Evolutionary conservation across 2,797 vertebrate genomes (phyloP), one percentile per base, ranked within the genome.

Genomic region (Cottoperca gobio): DNA sequence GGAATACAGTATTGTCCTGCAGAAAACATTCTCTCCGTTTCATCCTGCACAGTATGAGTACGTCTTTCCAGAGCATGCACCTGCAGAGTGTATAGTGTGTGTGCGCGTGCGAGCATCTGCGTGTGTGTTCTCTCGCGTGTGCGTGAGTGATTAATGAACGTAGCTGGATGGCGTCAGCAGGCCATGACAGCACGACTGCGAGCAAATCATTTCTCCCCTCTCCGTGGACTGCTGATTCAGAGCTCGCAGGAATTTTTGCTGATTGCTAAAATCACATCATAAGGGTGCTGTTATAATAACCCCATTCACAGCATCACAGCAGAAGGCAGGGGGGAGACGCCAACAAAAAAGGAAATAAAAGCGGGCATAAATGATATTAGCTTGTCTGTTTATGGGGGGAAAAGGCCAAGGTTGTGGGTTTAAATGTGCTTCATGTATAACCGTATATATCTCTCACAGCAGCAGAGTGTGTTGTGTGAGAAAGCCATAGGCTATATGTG

Each of bases 71-170:
- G 28, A 50, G 35, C 48, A 14, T 31, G 52, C 49, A 64, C 70
- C 63, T 69, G 65, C 55, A 60, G 69, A 28, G 68, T 23, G 42
- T 72, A 2, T 54, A n/a, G 46, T 0, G 12, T 45, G 63, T 13
- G n/a, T 31, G 67, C 24, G 67, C 19, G 35, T 4, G 49, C 17
- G 14, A 28, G n/a, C 16, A 17, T 43, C 5, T 21, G 50, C 5
- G 6, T 0, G 49, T 23, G 58, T 12, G 60, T 54, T 75, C 4
- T n/a, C n/a, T n/a, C n/a, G n/a, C n/a, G 55, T 80, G 24, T 62
- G 24, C 9, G 52, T 69, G 70, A 76, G 66, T 94, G 94, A 93
- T 94, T 93, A 93, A 95, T 93, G 92, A 77, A 88, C 24, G 74
- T 85, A 46, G 76, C 78, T 78, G 79, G 68, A 83, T 77, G 84